phyloP scores from a whole-genome alignment of 37 sponge, comb jelly and placozoan genomes.

The Tethya wilhelma region DNA sequence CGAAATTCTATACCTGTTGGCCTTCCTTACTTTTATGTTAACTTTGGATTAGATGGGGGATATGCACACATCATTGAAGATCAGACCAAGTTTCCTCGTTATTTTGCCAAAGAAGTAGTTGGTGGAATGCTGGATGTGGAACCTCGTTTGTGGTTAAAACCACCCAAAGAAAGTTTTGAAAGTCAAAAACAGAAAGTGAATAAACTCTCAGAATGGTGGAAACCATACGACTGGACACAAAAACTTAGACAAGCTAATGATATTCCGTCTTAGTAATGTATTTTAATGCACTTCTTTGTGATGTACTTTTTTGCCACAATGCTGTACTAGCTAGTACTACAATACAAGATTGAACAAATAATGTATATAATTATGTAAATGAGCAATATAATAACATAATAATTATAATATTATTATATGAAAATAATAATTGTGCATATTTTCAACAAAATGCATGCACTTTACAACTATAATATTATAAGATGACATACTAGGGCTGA shows the following conservation, averaged over 20 bases:
- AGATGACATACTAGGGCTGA: too few species aligned
- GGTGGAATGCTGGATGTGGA: slow-evolving; percentile 92
- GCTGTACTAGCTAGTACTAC: too few species aligned
- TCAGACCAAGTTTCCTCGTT: slow-evolving; percentile 69
- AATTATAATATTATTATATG: too few species aligned
- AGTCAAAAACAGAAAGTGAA: slow-evolving; percentile 66
- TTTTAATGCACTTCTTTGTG: too few species aligned
- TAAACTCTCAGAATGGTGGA: slow-evolving; percentile 78
- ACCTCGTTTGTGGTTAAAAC: slow-evolving; percentile 87
- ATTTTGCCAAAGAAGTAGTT: slow-evolving; percentile 92
- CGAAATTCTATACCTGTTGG: slow-evolving; percentile 79
- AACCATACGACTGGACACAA: slow-evolving; percentile 83
- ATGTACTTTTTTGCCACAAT: too few species aligned
- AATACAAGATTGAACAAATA: too few species aligned
- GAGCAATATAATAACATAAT: too few species aligned
- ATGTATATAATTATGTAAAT: too few species aligned
- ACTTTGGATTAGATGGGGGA: slow-evolving; percentile 91
- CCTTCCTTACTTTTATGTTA: slow-evolving; percentile 88
- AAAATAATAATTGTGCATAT: too few species aligned
- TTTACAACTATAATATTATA: too few species aligned
- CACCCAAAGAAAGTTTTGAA: slow-evolving; percentile 62
- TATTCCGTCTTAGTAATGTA: too few species aligned
- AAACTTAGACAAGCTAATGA: slow-evolving; percentile 50
- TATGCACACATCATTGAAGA: slow-evolving; percentile 96
- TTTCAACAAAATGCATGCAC: too few species aligned